Base-by-base conservation (phyloP, 2,888 invertebrate species). In the Acleris laterana region DNA sequence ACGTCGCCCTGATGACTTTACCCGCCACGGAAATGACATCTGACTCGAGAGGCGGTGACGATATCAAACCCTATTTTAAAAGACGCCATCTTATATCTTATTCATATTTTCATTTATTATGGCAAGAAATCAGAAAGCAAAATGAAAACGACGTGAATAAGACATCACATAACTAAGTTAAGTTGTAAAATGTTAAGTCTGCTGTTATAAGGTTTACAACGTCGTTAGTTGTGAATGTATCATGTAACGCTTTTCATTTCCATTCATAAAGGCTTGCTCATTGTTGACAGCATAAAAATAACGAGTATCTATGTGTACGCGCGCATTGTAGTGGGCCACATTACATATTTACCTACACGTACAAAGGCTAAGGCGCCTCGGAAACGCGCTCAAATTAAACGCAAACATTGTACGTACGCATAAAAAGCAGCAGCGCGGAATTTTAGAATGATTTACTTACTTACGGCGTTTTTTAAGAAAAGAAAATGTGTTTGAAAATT, bases 401-500 rank as follows among this genome's bases (percentile, higher is more conserved):
- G 66, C 62, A 66, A 66, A 66, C 66, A 66, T 62, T 62, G 60
- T 56, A 60, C 25, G 57, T 28, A 62, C 51, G 66, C 66, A 62
- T 66, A 62, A 66, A 63, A 56, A 66, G 56, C 48, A 57, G 61
- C 28, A 56, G 19, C 46, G 19, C 38, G 51, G 46, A 62, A 48
- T 66, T 61, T 66, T 52, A 62, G 53, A 66, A 62, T 62, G 61
- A 66, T 65, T 65, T 65, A 65, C 61, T 60, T 61, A 61, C 65
- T 61, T 57, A 56, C 53, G 49, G 71, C 75, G 78, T 77, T 76
- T 74, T 78, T 81, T 80, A 78, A 77, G 75, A 78, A 82, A 84
- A 86, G 83, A 87, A 88, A 88, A 89, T 92, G 88, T 89, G 84
- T 89, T 90, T 82, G 87, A 87, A 90, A 90, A 91, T 92, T 89